Evolutionary conservation across 2,113 vertebrate species (phyloP), one percentile per base, ranked within the genome.

Genomic region (Brachyistius frenatus): DNA sequence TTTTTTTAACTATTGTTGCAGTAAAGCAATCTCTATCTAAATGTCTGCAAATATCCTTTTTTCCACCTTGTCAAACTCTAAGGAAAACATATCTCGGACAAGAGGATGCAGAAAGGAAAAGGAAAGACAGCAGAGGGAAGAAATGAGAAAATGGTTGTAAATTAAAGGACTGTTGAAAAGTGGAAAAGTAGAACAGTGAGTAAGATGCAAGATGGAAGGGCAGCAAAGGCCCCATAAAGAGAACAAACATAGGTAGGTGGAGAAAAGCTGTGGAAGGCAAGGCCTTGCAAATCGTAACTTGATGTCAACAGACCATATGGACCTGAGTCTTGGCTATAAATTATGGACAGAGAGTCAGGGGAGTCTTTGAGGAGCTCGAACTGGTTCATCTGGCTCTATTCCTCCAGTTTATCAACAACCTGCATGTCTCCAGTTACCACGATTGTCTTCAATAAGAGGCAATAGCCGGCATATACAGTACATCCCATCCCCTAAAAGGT

Each of bases 211-310:
- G 62, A 80, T 44, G 58, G 53, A 55, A 15, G 23, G 63, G 4
- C 46, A 73, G 63, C 46, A 70, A 61, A 60, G 62, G 58, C 41
- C 75, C 4, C 46, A 62, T 56, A 65, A 69, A 77, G 41, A 36
- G 69, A 68, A 80, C 78, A 76, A 65, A 57, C 54, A 54, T 16
- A 23, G 36, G 63, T 30, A 66, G 62, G 60, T 33, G 46, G 56
- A 73, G 76, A 50, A 54, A 41, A 60, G 31, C 32, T 36, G 66
- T 39, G 36, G 39, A 69, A 73, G 57, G 39, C 46, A 49, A 47
- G 35, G 72, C 9, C 33, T 52, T 46, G 72, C 86, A 78, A 87
- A 81, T 79, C 78, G 88, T 46, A 58, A 66, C 15, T 44, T 49
- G 50, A 36, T 77, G 76, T 84, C 61, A 78, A 66, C 5, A 46